phyloP scores from a whole-genome alignment of 2,888 invertebrate species.

The Drosophila incognita region DNA sequence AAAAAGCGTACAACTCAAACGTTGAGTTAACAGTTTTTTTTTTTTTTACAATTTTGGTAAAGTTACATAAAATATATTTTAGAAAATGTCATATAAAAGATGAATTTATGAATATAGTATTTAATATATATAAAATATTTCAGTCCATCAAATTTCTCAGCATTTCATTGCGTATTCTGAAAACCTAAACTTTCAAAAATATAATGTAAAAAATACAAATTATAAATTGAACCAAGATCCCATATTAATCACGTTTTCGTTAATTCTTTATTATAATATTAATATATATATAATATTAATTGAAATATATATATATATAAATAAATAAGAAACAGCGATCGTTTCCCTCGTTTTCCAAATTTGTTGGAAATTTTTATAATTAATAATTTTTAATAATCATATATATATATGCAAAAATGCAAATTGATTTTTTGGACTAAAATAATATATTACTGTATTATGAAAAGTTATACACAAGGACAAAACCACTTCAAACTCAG shows the following conservation, averaged over 20 bases:
- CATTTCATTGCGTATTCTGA: background rate
- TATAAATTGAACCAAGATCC: background rate
- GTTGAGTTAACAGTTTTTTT: background rate
- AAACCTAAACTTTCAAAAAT: background rate
- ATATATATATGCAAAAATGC: background rate
- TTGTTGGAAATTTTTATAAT: background rate
- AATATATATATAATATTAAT: no score
- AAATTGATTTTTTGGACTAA: background rate
- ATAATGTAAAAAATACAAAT: background rate
- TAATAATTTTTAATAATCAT: no score
- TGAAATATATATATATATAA: background rate
- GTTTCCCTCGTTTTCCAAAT: background rate
- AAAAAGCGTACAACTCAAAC: background rate
- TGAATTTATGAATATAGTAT: background rate
- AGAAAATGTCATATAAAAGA: background rate
- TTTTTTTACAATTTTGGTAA: no score
- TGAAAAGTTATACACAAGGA: background rate
- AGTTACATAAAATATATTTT: background rate
- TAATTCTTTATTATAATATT: no score
- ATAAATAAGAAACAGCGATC: background rate
- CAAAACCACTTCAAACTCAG: background rate
- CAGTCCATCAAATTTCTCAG: background rate
- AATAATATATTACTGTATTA: background rate
- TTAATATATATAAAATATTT: background rate
- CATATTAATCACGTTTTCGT: background rate